A percentile compares a stretch with the other conserved stretches of the same genome.
These are phyloP conservation scores for Colletes collaris DNA, from an alignment of 2,888 invertebrate species.

Conservation along the genomic window DNA sequence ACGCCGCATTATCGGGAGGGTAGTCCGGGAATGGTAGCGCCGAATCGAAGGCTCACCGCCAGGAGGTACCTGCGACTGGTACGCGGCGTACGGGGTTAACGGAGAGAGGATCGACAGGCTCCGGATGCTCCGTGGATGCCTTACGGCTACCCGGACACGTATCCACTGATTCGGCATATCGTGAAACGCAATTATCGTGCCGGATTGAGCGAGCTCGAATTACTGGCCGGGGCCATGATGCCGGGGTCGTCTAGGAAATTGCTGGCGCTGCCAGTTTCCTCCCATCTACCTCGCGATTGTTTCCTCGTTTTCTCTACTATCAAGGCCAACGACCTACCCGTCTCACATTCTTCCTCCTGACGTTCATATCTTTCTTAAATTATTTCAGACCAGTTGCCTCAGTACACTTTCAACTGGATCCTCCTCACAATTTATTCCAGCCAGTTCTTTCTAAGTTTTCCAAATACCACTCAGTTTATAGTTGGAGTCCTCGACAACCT, in stretches of 20 bases:
- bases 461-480: no score
- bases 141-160: conserved; percentile 71
- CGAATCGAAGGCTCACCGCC: conserved; percentile 54
- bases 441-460: no score
- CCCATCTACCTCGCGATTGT: neutral
- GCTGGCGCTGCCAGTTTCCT: neutral
- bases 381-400: no score
- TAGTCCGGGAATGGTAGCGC: conserved; percentile 23
- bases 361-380: no score
- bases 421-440: no score
- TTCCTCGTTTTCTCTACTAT: no score
- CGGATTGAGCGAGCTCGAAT: conserved; percentile 67
- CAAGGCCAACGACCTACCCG: no score
- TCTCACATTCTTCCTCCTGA: no score
- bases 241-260: conserved; percentile 32
- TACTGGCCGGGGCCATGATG: conserved; percentile 21
- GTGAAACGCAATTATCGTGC: conserved; percentile 79
- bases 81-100: conserved; percentile 24
- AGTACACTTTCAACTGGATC: no score
- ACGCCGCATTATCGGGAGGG: conserved; percentile 66
- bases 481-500: no score
- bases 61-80: conserved; percentile 43
- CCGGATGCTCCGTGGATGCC: conserved; percentile 67
- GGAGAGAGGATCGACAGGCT: conserved; percentile 54
- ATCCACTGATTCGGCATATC: conserved; percentile 75